Percentiles rank a stretch among this genome's conserved stretches.
phyloP scores from a whole-genome alignment of 2,797 vertebrate species.

The Leuciscus waleckii region DNA sequence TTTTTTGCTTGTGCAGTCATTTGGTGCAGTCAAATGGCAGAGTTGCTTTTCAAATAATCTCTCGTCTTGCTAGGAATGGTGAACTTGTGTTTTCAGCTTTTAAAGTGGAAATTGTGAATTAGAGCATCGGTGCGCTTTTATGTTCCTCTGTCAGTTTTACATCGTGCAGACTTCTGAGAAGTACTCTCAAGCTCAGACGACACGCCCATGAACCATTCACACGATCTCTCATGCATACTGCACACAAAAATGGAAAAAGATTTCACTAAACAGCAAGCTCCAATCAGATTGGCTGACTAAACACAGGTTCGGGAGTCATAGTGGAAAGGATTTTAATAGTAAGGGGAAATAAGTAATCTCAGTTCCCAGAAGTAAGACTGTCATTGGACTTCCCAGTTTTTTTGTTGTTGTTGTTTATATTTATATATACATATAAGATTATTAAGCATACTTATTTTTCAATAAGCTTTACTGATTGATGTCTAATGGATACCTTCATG shows the following conservation, averaged over 20 bases:
- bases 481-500: too few species aligned
- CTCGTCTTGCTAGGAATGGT: not conserved
- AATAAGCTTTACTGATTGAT: not conserved
- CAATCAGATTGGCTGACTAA: not conserved
- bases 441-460: not conserved
- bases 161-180: constrained; percentile 19
- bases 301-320: not conserved
- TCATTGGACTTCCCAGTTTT: not conserved
- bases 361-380: not conserved
- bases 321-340: not conserved
- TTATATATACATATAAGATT: too few species aligned
- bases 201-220: not conserved
- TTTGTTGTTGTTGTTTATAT: not conserved
- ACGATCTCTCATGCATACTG: not conserved
- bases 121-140: constrained; percentile 24
- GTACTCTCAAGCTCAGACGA: not conserved
- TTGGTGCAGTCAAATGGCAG: constrained; percentile 20
- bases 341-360: not conserved
- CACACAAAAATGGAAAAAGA: not conserved
- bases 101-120: constrained; percentile 43
- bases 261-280: not conserved
- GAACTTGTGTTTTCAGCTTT: constrained; percentile 35
- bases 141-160: constrained; percentile 9
- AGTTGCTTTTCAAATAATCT: constrained; percentile 29
- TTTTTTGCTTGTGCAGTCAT: constrained; percentile 7